Evolutionary conservation across 2,113 vertebrate species (phyloP).

Genomic region (Cottus gobio): DNA sequence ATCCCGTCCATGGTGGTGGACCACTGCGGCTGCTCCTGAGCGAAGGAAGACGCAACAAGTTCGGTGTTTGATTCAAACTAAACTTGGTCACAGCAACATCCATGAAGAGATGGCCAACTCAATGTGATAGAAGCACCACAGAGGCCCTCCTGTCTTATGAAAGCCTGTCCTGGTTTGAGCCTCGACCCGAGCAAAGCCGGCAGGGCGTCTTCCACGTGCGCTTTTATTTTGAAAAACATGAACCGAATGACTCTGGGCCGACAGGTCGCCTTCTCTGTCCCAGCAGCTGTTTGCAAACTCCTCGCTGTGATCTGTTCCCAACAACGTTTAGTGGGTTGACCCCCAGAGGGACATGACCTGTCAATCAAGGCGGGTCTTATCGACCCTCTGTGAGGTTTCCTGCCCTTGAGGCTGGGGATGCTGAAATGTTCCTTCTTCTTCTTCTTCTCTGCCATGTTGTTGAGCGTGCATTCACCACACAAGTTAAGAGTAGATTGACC

Average conservation of each 20-base stretch:
- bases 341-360: not conserved
- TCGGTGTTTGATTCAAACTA: not conserved
- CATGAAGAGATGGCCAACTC: not conserved
- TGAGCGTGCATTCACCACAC: not conserved
- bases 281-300: slow-evolving; percentile 42
- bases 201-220: slow-evolving; percentile 56
- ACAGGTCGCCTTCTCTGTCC: slow-evolving; percentile 1
- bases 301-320: slow-evolving; percentile 43
- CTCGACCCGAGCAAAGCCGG: slow-evolving; percentile 58
- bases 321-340: not conserved
- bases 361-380: not conserved
- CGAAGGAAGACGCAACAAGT: not conserved
- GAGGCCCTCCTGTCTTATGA: slow-evolving; percentile 31
- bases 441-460: not conserved
- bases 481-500: not conserved
- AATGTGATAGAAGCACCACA: not conserved
- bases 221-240: slow-evolving; percentile 70
- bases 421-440: not conserved
- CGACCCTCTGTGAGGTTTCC: not conserved
- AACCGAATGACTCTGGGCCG: slow-evolving; percentile 60
- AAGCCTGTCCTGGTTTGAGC: slow-evolving; percentile 65
- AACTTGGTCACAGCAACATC: not conserved
- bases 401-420: not conserved
- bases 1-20: slow-evolving; percentile 99
- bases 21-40: slow-evolving; percentile 96